Percentiles rank a stretch among this genome's conserved stretches.
Conservation (phyloP, 2,888 invertebrate genomes). For the Ochropleura plecta region DNA sequence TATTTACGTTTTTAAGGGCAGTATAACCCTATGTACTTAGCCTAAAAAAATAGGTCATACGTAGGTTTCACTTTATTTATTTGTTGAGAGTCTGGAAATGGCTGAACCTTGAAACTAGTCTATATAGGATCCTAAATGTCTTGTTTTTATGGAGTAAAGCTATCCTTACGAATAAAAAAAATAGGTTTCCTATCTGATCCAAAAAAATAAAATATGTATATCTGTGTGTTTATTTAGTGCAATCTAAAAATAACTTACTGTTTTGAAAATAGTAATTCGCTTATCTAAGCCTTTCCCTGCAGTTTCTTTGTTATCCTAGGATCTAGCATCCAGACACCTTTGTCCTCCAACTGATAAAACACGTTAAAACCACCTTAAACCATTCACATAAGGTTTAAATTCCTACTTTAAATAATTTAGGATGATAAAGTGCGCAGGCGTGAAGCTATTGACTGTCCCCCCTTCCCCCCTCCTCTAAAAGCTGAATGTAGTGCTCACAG, state of each 20-base stretch:
- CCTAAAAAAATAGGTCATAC: not conserved
- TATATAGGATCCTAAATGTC: not conserved
- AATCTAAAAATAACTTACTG: not conserved
- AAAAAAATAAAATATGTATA: not conserved
- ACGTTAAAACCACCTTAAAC: constrained; percentile 34
- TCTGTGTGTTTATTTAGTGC: not conserved
- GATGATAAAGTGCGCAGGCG: constrained; percentile 78
- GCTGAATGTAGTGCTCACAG: constrained; percentile 78
- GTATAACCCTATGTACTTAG: not conserved
- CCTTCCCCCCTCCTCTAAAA: constrained; percentile 68
- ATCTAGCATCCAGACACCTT: constrained; percentile 61
- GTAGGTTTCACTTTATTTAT: not conserved
- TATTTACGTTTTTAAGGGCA: not conserved
- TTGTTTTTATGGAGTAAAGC: no score
- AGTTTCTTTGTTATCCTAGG: constrained; percentile 59
- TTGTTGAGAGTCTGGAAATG: not conserved
- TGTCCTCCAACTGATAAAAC: constrained; percentile 56
- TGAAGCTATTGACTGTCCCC: constrained; percentile 82
- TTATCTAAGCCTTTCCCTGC: constrained; percentile 18
- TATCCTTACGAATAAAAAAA: not conserved
- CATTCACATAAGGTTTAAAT: constrained; percentile 52
- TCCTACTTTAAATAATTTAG: constrained; percentile 41
- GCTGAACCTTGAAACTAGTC: not conserved
- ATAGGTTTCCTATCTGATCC: not conserved
- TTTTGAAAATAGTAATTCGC: not conserved